Base-by-base conservation (phyloP, 2,888 invertebrate species). In the Girardia tigrina region DNA sequence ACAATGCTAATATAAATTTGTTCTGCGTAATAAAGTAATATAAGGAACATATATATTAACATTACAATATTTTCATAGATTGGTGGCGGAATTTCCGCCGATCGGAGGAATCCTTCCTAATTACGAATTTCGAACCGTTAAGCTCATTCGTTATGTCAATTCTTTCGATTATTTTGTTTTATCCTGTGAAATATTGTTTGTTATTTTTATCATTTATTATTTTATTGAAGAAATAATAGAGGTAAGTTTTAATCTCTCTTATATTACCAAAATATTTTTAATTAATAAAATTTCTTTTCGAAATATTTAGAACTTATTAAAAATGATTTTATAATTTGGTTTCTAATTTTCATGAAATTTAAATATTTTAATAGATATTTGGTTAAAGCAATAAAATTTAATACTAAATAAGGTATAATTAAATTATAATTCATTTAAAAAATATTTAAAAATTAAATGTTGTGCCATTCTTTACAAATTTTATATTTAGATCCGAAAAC, bases 1-100 rank as follows among this genome's bases (percentile, higher is more conserved):
- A 89, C 83, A 90, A 90, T 81, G 87, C 87, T 0, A 90, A 90
- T 82, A 85, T 88, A 75, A 89, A 90, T 81, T 83, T 89, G 26
- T 89, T 90, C 83, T 88, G 88, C 80, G 86, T 88, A 42, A 84
- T 87, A 69, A 88, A 88, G 88, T 89, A 83, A 56, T 16, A 56
- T 4, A 36, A 12, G 16, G 8, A 16, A n/a, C 16, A 12, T 12
- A 36, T 36, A 16, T 12, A 36, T 36, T 36, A 12, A 36, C 16
- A 12, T 36, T 36, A 20, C 2, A 56, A 56, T 8, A n/a, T 56
- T 56, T 20, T 56, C n/a, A 36, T n/a, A 89, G 89, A 81, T 82
- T 90, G 23, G 83, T 88, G 20, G 87, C 89, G 74, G 90, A 90
- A 84, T 87, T 89, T 79, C 89, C 89, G 0, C 87, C 90, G 0